phyloP scores from a whole-genome alignment of 2,797 vertebrate genomes.

The Pogonophryne albipinna region DNA sequence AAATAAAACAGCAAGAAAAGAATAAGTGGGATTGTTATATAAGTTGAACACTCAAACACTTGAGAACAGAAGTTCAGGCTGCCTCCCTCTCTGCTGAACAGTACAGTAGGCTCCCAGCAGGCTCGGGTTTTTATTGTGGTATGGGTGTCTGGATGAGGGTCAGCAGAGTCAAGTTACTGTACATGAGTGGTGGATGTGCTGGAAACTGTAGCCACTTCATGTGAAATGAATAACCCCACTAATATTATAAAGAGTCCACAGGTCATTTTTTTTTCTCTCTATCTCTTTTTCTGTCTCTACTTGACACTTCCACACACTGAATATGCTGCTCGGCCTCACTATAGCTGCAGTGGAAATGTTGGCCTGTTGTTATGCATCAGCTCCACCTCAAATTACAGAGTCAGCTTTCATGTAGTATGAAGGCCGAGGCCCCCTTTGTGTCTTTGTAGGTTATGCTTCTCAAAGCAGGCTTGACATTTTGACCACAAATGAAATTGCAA shows the following conservation, averaged over 20 bases:
- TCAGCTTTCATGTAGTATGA: conserved; percentile 61
- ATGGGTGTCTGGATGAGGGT: conserved; percentile 71
- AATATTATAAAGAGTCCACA: conserved; percentile 67
- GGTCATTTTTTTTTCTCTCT: conserved; percentile 36
- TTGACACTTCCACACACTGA: conserved; percentile 62
- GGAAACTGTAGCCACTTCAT: conserved; percentile 76
- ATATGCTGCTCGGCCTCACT: conserved; percentile 25
- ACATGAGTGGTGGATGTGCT: conserved; percentile 66
- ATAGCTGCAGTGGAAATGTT: conserved; percentile 41
- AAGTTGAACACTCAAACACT: conserved; percentile 73
- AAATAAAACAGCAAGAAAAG: conserved; percentile 44
- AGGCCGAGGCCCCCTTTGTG: conserved; percentile 43
- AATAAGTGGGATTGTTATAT: conserved; percentile 80
- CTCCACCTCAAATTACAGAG: conserved; percentile 60
- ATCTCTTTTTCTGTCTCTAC: conserved; percentile 47
- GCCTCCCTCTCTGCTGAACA: conserved; percentile 44
- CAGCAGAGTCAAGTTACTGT: conserved; percentile 71
- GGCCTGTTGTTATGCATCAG: conserved; percentile 53
- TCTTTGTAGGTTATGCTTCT: conserved; percentile 38
- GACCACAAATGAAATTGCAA: background rate
- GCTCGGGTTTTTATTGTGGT: conserved; percentile 70
- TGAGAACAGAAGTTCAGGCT: conserved; percentile 53
- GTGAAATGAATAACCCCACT: conserved; percentile 69
- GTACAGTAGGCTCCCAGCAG: conserved; percentile 51
- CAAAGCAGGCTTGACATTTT: conserved; percentile 7